phyloP scores from a whole-genome alignment of 2,113 vertebrate species.

The Pomatorhinus ruficollis region DNA sequence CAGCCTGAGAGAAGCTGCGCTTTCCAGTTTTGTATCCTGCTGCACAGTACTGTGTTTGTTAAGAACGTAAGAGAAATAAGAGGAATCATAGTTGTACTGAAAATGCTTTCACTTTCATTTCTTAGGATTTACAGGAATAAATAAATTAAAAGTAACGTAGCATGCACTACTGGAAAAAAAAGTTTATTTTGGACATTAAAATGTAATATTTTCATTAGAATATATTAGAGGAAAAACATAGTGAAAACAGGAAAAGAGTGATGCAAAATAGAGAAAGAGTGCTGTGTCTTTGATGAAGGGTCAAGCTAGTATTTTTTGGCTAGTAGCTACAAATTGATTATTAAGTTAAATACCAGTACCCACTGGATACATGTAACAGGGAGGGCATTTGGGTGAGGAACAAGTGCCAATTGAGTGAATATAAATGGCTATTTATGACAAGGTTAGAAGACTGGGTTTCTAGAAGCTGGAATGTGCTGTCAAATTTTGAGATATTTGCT shows the following conservation, averaged over 20 bases:
- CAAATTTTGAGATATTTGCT: neutral
- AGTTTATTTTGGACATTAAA: neutral
- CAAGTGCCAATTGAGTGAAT: neutral
- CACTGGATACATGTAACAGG: neutral
- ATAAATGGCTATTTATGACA: neutral
- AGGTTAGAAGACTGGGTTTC: neutral
- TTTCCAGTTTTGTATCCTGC: neutral
- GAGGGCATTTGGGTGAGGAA: fast-evolving
- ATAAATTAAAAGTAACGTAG: neutral
- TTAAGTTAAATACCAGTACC: neutral
- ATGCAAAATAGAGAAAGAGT: neutral
- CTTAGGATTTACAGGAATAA: neutral
- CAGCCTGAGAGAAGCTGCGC: neutral
- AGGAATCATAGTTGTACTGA: neutral
- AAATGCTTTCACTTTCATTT: neutral
- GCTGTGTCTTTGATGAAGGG: neutral
- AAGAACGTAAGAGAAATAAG: neutral
- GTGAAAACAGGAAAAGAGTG: neutral
- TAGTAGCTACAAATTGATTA: neutral
- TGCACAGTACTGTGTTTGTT: neutral
- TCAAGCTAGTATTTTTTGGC: neutral
- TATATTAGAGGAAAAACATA: neutral
- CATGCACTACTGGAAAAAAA: neutral
- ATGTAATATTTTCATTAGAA: neutral
- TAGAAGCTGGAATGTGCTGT: neutral